Evolutionary conservation across 2,888 invertebrate species (phyloP).

Genomic region (Laspeyria flexula): DNA sequence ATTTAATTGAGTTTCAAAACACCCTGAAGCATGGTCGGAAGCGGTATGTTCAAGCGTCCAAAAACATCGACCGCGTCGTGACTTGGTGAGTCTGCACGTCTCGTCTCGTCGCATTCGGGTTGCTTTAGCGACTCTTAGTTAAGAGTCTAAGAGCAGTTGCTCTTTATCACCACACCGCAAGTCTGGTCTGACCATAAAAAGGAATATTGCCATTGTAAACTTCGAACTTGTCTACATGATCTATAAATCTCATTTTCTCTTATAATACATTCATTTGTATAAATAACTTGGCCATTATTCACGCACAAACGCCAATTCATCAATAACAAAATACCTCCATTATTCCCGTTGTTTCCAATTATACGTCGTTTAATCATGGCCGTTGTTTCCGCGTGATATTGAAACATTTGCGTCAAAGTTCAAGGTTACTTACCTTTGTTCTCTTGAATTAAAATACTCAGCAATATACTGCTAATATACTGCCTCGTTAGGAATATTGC

Average conservation of each 20-base stretch:
- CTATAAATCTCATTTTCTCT: background rate
- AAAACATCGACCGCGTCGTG: too few relatives aligned
- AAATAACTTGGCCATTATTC: slow-evolving; percentile 17
- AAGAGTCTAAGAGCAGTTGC: too few relatives aligned
- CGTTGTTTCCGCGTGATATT: slow-evolving; percentile 54
- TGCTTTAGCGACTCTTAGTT: too few relatives aligned
- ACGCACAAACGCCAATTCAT: slow-evolving; percentile 20
- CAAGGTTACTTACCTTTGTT: slow-evolving; percentile 41
- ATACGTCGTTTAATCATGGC: slow-evolving; percentile 40
- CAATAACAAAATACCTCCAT: slow-evolving; percentile 34
- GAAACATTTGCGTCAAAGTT: slow-evolving; percentile 44
- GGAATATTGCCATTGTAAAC: background rate
- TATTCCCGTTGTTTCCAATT: slow-evolving; percentile 33
- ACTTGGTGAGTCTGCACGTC: too few relatives aligned
- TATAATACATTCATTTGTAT: slow-evolving; percentile 8
- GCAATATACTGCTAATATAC: slow-evolving; percentile 24
- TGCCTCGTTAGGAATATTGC: slow-evolving; percentile 24
- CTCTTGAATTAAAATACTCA: slow-evolving; percentile 33
- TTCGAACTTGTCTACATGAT: background rate
- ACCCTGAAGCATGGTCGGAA: too few relatives aligned
- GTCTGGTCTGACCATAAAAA: too few relatives aligned
- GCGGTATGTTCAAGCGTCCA: too few relatives aligned
- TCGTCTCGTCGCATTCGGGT: too few relatives aligned
- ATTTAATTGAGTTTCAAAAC: too few relatives aligned
- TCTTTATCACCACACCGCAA: too few relatives aligned